Percentiles rank a stretch among this genome's conserved stretches.
Conservation (phyloP, 2,113 vertebrate genomes). For the Abramis brama region DNA sequence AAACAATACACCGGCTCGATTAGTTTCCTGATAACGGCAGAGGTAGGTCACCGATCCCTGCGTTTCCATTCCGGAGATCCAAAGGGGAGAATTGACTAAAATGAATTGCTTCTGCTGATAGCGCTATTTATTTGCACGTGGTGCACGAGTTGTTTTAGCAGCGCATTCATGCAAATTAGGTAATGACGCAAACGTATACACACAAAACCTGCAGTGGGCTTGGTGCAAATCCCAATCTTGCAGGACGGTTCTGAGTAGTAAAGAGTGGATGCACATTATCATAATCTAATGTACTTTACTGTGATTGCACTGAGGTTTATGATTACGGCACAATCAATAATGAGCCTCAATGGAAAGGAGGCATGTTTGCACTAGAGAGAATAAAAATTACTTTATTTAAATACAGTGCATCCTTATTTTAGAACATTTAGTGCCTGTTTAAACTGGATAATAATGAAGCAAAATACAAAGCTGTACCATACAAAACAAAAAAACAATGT, state of each 20-base stretch:
- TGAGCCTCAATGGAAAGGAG: not conserved
- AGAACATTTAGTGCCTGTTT: not conserved
- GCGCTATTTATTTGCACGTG: not conserved
- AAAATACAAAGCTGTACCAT: not conserved
- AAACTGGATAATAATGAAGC: not conserved
- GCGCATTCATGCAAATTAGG: not conserved
- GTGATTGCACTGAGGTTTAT: not conserved
- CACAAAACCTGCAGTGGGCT: not conserved
- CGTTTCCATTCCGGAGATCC: not conserved
- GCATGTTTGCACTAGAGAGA: not conserved
- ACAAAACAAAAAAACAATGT: too few relatives aligned
- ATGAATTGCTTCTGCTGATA: not conserved
- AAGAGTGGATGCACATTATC: not conserved
- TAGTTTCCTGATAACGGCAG: slow-evolving; percentile 43
- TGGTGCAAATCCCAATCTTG: not conserved
- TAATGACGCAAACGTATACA: not conserved
- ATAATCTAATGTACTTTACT: not conserved
- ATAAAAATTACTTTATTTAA: not conserved
- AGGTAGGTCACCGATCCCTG: not conserved
- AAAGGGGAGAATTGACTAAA: not conserved
- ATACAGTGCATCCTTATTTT: not conserved
- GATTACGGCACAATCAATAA: not conserved
- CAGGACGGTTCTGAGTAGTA: not conserved
- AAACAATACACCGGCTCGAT: slow-evolving; percentile 21
- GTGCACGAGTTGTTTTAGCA: not conserved